A percentile compares a stretch with the other conserved stretches of the same genome.
Conservation (phyloP, 2,113 vertebrate genomes). For the Eolophus roseicapilla region DNA sequence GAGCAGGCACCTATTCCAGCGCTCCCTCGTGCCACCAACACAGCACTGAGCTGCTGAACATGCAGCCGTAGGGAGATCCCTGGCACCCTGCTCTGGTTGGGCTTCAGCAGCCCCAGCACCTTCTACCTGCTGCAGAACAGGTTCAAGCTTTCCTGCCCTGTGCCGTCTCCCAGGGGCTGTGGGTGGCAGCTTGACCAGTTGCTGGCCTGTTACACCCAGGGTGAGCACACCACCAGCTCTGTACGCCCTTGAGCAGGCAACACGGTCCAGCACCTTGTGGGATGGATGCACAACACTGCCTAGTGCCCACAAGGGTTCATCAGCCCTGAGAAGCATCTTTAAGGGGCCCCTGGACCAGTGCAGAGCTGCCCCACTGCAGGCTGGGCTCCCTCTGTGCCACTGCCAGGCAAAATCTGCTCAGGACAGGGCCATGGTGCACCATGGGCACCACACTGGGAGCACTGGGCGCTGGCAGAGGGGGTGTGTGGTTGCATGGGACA, state of each 20-base stretch:
- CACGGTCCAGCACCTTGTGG: fast-evolving
- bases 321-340: neutral
- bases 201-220: fast-evolving
- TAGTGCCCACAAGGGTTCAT: too few relatives aligned
- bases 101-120: neutral
- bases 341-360: fast-evolving
- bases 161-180: neutral
- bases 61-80: neutral
- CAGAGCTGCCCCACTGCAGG: neutral
- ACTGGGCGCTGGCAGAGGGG: fast-evolving
- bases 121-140: neutral
- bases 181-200: neutral
- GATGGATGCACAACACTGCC: neutral
- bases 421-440: neutral
- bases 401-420: neutral
- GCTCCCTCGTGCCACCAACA: neutral
- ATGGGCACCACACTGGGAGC: fast-evolving
- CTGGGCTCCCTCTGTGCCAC: fast-evolving
- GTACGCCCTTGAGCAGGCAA: neutral
- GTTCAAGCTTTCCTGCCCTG: neutral
- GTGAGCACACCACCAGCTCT: neutral
- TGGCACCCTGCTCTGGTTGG: fast-evolving
- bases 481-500: neutral
- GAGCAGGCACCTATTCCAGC: neutral
- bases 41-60: neutral